These are phyloP conservation scores for Paramormyrops kingsleyae DNA, from an alignment of 2,113 vertebrate species.

Conservation along the genomic window DNA sequence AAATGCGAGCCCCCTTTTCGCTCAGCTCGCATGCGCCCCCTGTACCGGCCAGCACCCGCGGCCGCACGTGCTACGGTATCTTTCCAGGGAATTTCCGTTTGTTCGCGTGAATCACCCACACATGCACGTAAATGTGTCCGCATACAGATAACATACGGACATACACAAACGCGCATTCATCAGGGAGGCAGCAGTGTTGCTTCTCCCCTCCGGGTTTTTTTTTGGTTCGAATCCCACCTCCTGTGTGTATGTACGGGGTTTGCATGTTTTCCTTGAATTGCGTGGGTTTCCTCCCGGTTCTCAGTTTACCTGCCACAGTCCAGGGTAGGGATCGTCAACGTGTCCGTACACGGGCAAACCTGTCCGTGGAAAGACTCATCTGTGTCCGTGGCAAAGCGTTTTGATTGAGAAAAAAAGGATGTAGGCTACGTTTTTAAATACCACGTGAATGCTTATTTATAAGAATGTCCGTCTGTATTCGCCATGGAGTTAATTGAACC, in stretches of 20 bases:
- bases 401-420: neutral
- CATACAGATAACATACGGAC: conserved; percentile 2
- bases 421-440: neutral
- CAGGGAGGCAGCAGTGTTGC: neutral
- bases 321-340: neutral
- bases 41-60: neutral
- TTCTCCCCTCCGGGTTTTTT: neutral
- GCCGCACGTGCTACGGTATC: neutral
- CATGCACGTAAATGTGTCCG: neutral
- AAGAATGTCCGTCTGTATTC: neutral
- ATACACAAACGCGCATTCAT: neutral
- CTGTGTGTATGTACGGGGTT: neutral
- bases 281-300: neutral
- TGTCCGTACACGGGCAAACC: neutral
- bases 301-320: neutral
- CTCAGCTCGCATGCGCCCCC: neutral
- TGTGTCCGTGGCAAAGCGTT: neutral
- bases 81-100: neutral
- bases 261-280: neutral
- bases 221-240: neutral
- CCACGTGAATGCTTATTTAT: neutral
- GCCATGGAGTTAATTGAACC: neutral
- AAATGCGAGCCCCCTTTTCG: neutral
- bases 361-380: neutral
- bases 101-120: neutral